Evolutionary conservation across 1,140 invertebrate genomes (phyloP), one percentile per base, ranked within the genome.

Genomic region (Heliothis subflexa): DNA sequence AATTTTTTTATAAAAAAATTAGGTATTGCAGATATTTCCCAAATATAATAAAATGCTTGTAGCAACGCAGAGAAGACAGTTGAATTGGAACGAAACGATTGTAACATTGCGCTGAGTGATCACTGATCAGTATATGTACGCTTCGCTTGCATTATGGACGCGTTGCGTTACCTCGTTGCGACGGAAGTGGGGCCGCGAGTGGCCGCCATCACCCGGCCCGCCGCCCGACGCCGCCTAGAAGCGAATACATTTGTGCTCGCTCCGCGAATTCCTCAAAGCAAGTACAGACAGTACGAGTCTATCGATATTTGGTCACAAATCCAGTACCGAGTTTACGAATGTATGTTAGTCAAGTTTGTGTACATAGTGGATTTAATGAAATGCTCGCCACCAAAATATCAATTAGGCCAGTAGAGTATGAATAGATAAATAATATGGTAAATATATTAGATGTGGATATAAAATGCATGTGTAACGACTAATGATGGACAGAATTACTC

Each of bases 401-500:
- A 64, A 64, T 64, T 45, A 64, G 61, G 61, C 61, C 45, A 64
- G 61, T 64, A 64, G 16, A 33, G 45, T 33, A 21, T 45, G 21
- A 21, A 47, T 1, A 45, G 18, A 18, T 64, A 18, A 9, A 45
- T 33, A 18, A 64, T 14, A 47, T 33, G 4, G 59, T 14, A 61
- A 25, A 33, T 33, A 64, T 64, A 45, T 40, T 16, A 16, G 28
- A 61, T 61, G 1, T 40, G 14, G 25, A 33, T 9, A 16, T 40
- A 21, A 62, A 40, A 40, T 40, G 33, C 33, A 40, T 9, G 33
- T 40, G 33, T 40, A 40, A 40, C 33, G 9, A 40, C 9, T 40
- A 40, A 9, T 40, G 0, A 9, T 40, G 55, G 12, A 55, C 62
- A 16, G 47, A 78, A 49, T 54, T 78, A 91, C 90, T 89, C 88